Percentiles rank a stretch among this genome's conserved stretches.
phyloP scores from a whole-genome alignment of 2,797 vertebrate genomes.

The Sebastes paucispinis region DNA sequence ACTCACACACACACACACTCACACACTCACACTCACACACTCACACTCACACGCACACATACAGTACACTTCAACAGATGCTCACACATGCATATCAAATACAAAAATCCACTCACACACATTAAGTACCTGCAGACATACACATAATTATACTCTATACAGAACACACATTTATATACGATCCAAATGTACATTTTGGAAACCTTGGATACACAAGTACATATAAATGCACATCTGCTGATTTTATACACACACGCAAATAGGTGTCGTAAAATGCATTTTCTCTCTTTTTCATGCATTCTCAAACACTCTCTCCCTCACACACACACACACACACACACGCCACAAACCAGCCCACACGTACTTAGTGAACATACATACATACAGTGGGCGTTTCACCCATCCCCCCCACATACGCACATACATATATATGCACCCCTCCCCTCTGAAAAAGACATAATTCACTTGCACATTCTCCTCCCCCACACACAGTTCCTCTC shows the following conservation, averaged over 20 bases:
- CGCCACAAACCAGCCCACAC: conserved; percentile 59
- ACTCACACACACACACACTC: not conserved
- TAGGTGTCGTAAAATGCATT: conserved; percentile 40
- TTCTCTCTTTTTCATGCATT: conserved; percentile 32
- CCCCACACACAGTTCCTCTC: conserved; percentile 74
- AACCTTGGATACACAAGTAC: not conserved
- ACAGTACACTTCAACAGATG: conserved; percentile 36
- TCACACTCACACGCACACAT: not conserved
- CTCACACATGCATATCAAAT: conserved; percentile 41
- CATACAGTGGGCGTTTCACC: conserved; percentile 67
- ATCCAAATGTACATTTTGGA: not conserved
- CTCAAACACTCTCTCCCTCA: conserved; percentile 1
- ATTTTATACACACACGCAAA: conserved; percentile 11
- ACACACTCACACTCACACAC: not conserved
- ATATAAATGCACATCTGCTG: not conserved
- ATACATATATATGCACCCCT: conserved; percentile 74
- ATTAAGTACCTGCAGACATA: conserved; percentile 31
- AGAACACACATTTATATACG: not conserved
- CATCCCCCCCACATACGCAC: conserved; percentile 74
- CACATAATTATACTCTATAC: conserved; percentile 26
- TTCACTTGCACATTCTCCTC: conserved; percentile 78
- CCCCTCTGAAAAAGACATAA: conserved; percentile 78
- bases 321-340: conserved; percentile 18
- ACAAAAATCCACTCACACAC: conserved; percentile 27
- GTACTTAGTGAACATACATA: conserved; percentile 71